Evolutionary conservation across 2,888 invertebrate species (phyloP).

Genomic region (Chymomyza fuscimana): DNA sequence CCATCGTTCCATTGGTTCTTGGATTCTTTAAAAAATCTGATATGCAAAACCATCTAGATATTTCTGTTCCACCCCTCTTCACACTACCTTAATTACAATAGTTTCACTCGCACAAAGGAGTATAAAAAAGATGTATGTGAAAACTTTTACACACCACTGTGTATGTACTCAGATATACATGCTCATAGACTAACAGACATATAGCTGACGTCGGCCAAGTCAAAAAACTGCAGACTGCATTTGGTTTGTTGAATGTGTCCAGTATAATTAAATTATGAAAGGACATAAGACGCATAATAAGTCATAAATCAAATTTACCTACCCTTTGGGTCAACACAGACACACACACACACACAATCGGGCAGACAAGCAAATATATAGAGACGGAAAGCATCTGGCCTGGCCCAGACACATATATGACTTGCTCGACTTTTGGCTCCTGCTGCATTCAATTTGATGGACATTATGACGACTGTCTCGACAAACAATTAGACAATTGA

Average conservation of each 20-base stretch:
- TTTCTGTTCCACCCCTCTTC: not conserved
- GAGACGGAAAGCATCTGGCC: conserved; percentile 27
- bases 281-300: conserved; percentile 78
- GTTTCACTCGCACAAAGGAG: too few relatives aligned
- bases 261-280: conserved; percentile 78
- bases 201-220: not conserved
- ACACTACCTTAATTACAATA: not conserved
- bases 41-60: too few relatives aligned
- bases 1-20: too few relatives aligned
- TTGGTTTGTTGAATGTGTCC: conserved; percentile 46
- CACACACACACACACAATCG: conserved; percentile 31
- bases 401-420: conserved; percentile 18
- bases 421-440: conserved; percentile 16
- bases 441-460: conserved; percentile 56
- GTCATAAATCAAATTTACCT: conserved; percentile 78
- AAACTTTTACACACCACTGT: not conserved
- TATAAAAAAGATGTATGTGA: too few relatives aligned
- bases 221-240: conserved; percentile 5
- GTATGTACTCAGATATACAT: not conserved
- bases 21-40: too few relatives aligned
- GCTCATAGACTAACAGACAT: not conserved
- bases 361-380: conserved; percentile 15
- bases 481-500: conserved; percentile 72
- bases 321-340: conserved; percentile 56
- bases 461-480: conserved; percentile 67